Evolutionary conservation across 1,140 invertebrate genomes (phyloP), one percentile per base, ranked within the genome.

Genomic region (Microplitis demolitor): DNA sequence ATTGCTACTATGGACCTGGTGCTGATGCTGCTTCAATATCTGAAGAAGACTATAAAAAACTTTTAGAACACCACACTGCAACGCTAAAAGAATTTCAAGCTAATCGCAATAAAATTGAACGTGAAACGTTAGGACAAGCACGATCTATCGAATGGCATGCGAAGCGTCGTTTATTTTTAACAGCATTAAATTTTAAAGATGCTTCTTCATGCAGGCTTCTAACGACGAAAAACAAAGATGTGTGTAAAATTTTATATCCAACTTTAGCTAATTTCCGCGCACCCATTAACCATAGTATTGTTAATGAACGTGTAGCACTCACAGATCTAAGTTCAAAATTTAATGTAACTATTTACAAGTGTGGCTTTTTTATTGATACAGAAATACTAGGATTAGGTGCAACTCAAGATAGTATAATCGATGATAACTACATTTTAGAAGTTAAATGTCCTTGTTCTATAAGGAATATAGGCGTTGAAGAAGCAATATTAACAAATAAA

Each of bases 321-420:
- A 60, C 60, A 76, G 66, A 77, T 79, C 68, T 80, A 84, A 72
- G 62, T 69, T 4, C 70, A 58, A 6, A 81, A 80, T 60, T 73
- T 72, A 5, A 64, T 78, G 72, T 66, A 79, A 50, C 68, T 80
- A 66, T 69, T 69, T 54, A 51, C 34, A 74, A 76, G 62, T 83
- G 80, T 73, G 85, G 86, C 4, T 75, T 87, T 4, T 84, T 84
- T 69, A 78, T 87, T 56, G 78, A 80, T 74, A 5, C 62, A 9
- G 73, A 84, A 39, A 56, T 78, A 4, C 73, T 76, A 6, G 79
- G 73, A 58, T 71, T 88, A 9, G 85, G 73, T 14, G 84, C 81
- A n/a, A 76, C 78, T 5, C 86, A 84, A n/a, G 84, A 87, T 79
- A 84, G 86, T 24, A 51, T 87, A n/a, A 68, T 83, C 37, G 78